phyloP scores from a whole-genome alignment of 2,888 invertebrate genomes.

The Sesia bembeciformis region DNA sequence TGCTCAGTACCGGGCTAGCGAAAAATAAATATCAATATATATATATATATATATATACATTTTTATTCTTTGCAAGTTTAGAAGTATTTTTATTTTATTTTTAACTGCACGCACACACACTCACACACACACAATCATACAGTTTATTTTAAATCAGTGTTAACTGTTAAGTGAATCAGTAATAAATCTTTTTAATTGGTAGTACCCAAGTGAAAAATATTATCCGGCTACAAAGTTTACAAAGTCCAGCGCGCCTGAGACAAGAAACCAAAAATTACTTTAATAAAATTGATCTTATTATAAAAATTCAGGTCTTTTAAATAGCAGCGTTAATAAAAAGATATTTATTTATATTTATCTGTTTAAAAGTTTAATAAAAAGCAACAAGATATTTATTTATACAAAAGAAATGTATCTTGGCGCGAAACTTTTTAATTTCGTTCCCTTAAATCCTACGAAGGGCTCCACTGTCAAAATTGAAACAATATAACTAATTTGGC shows the following conservation, averaged over 20 bases:
- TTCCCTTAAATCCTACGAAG: background rate
- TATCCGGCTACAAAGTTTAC: background rate
- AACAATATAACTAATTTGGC: constrained; percentile 6
- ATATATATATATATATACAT: too few species aligned
- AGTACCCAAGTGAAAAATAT: background rate
- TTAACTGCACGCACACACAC: too few species aligned
- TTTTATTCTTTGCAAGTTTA: too few species aligned
- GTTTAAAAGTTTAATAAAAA: background rate
- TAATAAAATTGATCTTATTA: background rate
- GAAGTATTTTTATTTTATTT: too few species aligned
- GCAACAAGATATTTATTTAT: background rate
- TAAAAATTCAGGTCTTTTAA: background rate
- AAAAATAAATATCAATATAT: too few species aligned
- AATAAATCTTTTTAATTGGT: too few species aligned
- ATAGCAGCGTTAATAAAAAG: background rate
- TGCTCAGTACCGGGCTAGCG: too few species aligned
- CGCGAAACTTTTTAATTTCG: background rate
- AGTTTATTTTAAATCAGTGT: too few species aligned
- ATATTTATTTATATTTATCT: background rate
- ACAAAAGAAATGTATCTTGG: background rate
- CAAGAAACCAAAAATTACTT: background rate
- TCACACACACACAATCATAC: too few species aligned
- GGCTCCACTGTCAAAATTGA: background rate
- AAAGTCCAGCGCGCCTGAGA: background rate
- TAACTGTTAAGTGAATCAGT: too few species aligned